Base-by-base conservation (phyloP, 1,140 invertebrate genomes). In the Brachionus manjavacas region DNA sequence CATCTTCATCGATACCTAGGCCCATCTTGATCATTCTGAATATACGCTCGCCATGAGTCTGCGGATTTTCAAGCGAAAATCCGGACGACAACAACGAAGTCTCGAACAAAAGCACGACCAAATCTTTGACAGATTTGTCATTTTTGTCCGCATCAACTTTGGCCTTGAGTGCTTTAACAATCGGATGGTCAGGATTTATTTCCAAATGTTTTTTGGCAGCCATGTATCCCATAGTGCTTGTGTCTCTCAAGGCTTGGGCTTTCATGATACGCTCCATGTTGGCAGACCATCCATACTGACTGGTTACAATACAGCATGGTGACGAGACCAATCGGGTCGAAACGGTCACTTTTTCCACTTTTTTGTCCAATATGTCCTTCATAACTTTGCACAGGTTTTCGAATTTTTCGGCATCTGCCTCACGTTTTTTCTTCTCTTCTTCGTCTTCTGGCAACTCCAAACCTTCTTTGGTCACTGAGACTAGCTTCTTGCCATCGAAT, bases 251-350 rank as follows among this genome's bases (percentile, higher is more conserved):
- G 43, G 96, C 96, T 89, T 98, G 96, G 0, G 96, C 97, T 90
- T 99, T 99, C 96, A 99, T 99, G 90, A 99, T 99, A 83, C 97
- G 92, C 88, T 99, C 97, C 97, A 99, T 99, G 90, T 99, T 99
- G 4, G 97, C 96, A 7, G 96, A 95, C 97, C 96, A 99, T 68
- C 97, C 96, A 88, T 97, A 99, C 89, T 99, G 96, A 14, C 95
- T 95, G 14, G 97, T 99, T 20, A 99, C 97, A 87, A 99, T 99
- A 89, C 97, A 98, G 91, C 96, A 99, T 0, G 97, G 97, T 1
- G 96, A 98, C 85, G 95, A 94, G 0, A 98, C 96, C 83, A 99
- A 90, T 87, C 93, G 87, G 90, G 98, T 98, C 2, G 95, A 96
- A 0, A 99, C 94, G 0, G 95, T 94, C 12, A 97, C 92, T 90